phyloP scores from a whole-genome alignment of 2,888 invertebrate genomes.

The Gryllus longicercus region DNA sequence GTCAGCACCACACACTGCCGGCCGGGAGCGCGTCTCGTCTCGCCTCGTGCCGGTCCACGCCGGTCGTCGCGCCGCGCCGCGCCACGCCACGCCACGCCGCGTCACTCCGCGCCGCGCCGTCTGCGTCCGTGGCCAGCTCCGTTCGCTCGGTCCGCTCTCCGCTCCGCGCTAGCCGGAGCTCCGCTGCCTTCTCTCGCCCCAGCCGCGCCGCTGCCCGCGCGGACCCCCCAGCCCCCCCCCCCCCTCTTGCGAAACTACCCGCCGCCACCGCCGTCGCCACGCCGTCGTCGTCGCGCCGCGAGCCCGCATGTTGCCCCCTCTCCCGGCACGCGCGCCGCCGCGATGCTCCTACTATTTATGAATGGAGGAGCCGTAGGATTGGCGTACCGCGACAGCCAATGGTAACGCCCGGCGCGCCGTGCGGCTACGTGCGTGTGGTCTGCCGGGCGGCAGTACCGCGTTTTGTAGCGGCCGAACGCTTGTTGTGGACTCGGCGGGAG shows the following conservation, averaged over 20 bases:
- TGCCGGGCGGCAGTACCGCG: neutral
- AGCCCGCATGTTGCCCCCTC: neutral
- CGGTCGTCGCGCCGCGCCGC: too few relatives aligned
- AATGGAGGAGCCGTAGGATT: slow-evolving; percentile 9
- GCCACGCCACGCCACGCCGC: too few relatives aligned
- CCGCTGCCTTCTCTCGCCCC: neutral
- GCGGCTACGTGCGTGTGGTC: neutral
- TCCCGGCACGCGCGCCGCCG: neutral
- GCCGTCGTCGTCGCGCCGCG: neutral
- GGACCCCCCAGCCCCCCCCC: neutral
- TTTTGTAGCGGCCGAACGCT: too few relatives aligned
- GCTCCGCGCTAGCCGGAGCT: neutral
- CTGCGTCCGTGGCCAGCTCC: neutral
- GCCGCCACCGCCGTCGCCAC: neutral
- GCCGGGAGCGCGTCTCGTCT: neutral
- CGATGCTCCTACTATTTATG: slow-evolving; percentile 2
- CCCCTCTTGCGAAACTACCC: neutral
- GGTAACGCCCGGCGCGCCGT: neutral
- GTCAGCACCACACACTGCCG: neutral
- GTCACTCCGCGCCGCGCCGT: neutral
- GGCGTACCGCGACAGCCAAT: neutral
- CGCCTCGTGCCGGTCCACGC: neutral
- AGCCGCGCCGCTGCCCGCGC: neutral
- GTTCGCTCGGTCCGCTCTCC: neutral
- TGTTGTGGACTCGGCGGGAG: too few relatives aligned